phyloP scores from a whole-genome alignment of 1,140 invertebrate genomes.

The Drosophila sechellia region DNA sequence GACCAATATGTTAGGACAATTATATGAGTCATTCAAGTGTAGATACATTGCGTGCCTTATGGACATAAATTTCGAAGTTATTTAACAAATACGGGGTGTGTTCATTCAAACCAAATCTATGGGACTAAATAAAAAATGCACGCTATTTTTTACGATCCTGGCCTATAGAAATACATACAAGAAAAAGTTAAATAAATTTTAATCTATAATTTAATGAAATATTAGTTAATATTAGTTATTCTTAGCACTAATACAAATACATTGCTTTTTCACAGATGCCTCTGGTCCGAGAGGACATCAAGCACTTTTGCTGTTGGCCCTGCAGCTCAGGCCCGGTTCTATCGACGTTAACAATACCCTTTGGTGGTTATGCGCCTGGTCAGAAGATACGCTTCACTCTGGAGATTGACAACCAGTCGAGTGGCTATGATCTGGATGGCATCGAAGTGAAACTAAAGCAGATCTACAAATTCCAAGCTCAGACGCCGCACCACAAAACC shows the following conservation, averaged over 20 bases:
- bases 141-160: too few relatives aligned
- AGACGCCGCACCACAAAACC: constrained; percentile 37
- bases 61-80: too few relatives aligned
- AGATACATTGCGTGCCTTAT: too few relatives aligned
- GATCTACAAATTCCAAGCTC: constrained; percentile 51
- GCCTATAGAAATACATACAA: too few relatives aligned
- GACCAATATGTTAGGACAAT: too few relatives aligned
- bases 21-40: too few relatives aligned
- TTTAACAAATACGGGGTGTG: too few relatives aligned
- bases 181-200: too few relatives aligned
- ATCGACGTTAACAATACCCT: constrained; percentile 63
- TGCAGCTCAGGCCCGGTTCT: constrained; percentile 64
- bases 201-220: too few relatives aligned
- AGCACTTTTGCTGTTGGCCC: constrained; percentile 75
- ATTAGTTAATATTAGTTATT: too few relatives aligned
- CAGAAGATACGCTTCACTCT: constrained; percentile 62
- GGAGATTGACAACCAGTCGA: constrained; percentile 66
- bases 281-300: constrained; percentile 56
- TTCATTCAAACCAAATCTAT: too few relatives aligned
- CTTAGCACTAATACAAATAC: neutral
- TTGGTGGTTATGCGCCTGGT: constrained; percentile 74
- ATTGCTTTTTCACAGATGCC: constrained; percentile 44
- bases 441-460: constrained; percentile 44
- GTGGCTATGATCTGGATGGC: constrained; percentile 57
- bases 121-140: too few relatives aligned